Evolutionary conservation across 1,140 invertebrate species (phyloP).

Genomic region (Cherax destructor): DNA sequence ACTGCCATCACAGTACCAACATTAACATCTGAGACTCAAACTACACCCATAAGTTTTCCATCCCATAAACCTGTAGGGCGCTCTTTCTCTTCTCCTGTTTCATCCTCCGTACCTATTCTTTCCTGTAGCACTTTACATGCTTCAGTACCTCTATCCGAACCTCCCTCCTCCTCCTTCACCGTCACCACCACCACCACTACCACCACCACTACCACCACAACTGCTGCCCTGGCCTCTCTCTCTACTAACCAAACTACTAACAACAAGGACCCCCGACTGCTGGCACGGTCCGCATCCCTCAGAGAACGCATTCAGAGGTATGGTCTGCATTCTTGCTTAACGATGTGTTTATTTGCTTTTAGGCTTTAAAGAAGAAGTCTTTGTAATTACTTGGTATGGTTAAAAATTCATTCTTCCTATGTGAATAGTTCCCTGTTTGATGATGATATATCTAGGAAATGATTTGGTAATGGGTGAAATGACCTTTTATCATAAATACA

Average conservation of each 20-base stretch:
- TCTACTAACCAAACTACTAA: constrained; percentile 68
- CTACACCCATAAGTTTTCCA: constrained; percentile 14
- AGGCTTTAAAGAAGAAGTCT: background rate
- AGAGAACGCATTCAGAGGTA: constrained; percentile 69
- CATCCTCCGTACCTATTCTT: background rate
- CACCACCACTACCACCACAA: constrained; percentile 42
- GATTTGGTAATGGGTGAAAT: background rate
- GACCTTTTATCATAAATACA: background rate
- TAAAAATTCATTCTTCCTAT: background rate
- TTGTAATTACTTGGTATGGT: background rate
- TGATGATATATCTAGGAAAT: background rate
- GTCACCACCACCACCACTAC: background rate
- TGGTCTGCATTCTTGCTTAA: constrained; percentile 39
- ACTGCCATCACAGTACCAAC: background rate
- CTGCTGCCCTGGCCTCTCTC: constrained; percentile 59
- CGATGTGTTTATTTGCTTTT: constrained; percentile 21
- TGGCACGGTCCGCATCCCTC: constrained; percentile 66
- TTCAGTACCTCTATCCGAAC: constrained; percentile 1
- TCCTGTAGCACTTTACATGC: background rate
- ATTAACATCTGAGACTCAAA: constrained; percentile 11
- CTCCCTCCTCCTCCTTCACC: constrained; percentile 48
- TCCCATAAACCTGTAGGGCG: constrained; percentile 42
- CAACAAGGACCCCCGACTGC: constrained; percentile 68
- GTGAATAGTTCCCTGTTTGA: background rate
- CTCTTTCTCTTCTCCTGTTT: constrained; percentile 44